Evolutionary conservation across 1,140 invertebrate genomes (phyloP).

Genomic region (Leptinotarsa texana): DNA sequence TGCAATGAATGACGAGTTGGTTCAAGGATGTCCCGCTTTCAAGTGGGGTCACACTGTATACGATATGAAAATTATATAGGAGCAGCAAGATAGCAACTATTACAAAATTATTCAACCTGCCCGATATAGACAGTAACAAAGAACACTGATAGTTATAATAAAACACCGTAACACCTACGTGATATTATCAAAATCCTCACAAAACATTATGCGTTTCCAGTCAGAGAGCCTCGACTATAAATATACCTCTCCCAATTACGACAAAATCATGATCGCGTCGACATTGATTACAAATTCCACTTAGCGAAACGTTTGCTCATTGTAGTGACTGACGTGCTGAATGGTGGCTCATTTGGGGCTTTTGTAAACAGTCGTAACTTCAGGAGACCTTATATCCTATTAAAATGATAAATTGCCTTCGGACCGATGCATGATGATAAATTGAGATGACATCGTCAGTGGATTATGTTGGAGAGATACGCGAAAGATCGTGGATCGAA

Average conservation of each 20-base stretch:
- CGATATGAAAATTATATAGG: no score
- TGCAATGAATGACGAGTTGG: no score
- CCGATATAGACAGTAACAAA: no score
- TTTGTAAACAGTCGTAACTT: slow-evolving; percentile 3
- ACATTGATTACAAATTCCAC: slow-evolving; percentile 1
- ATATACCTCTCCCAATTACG: not conserved
- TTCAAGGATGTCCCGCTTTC: no score
- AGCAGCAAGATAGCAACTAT: no score
- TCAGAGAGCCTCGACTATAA: not conserved
- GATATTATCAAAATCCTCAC: no score
- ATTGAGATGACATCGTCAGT: slow-evolving; percentile 3
- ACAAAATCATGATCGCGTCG: not conserved
- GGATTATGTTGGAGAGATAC: not conserved
- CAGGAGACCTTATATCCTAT: not conserved
- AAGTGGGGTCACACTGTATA: no score
- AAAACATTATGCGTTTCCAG: no score
- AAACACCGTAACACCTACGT: no score
- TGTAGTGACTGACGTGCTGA: not conserved
- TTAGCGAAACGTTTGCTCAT: not conserved
- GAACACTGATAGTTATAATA: no score
- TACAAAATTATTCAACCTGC: no score
- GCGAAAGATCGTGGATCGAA: not conserved
- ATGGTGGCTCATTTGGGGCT: slow-evolving; percentile 5
- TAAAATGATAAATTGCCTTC: not conserved
- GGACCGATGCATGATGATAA: not conserved